Base-by-base conservation (phyloP, 2,888 invertebrate genomes). In the Stenchaetothrips biformis region DNA sequence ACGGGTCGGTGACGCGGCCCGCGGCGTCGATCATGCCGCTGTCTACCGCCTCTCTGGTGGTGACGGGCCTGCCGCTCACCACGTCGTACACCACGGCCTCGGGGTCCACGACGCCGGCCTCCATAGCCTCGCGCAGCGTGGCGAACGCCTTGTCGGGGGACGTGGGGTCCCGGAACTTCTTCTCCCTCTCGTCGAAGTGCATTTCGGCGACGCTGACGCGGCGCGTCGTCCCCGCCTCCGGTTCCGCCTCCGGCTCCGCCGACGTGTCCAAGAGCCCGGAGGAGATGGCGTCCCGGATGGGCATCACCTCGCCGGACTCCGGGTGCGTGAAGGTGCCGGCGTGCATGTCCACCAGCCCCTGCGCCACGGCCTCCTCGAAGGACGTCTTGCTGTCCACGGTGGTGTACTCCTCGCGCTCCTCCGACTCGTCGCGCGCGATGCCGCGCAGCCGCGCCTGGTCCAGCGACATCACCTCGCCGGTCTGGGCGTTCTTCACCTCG, bases 21-120 rank as follows among this genome's bases (percentile, higher is more conserved):
- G 92, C 89, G n/a, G 91, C 88, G 87, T 96, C 94, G 83, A 96
- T 90, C 47, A 92, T 85, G n/a, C 94, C 95, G 80, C 89, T 89
- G 80, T 92, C 88, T 7, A 95, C 87, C 7, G 95, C 95, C 85
- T 95, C 91, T 84, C 90, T 90, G 4, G 95, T 88, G 0, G 93
- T 92, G 11, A 94, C 87, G 80, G 94, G 90, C 86, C 92, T 90
- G 79, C 92, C 91, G 49, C 91, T 89, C 81, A 90, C 89, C 0
- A 93, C 90, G 85, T 95, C 93, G 85, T 94, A 94, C 83, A 94
- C 90, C 7, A 94, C 88, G 0, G 93, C 90, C 83, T 93, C 89
- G 13, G 95, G 90, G 82, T 94, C 91, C 80, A 94, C 91, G 47
- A 94, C 88, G 81, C 92, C 92, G 82, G 89, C 89, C 82, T 92